Evolutionary conservation across 2,888 invertebrate species (phyloP).

Genomic region (Acrocyrtus sp.): DNA sequence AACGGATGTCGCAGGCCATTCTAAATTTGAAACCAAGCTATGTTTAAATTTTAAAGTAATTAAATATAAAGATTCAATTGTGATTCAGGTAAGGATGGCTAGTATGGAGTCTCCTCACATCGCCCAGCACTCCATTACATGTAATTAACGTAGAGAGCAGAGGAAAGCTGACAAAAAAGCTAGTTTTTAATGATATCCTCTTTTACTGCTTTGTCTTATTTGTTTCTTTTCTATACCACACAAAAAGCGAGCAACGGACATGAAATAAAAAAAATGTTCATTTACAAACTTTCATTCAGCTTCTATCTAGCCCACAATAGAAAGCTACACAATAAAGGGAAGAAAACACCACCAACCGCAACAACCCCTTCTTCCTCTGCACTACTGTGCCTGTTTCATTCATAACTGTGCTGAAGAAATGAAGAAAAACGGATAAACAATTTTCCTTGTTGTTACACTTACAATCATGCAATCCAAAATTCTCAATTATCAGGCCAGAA

Average conservation of each 20-base stretch:
- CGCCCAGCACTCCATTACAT: not conserved
- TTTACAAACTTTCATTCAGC: slow-evolving; percentile 1
- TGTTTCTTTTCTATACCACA: not conserved
- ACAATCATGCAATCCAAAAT: too few species aligned
- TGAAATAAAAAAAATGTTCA: slow-evolving; percentile 1
- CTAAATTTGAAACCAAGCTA: too few species aligned
- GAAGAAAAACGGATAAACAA: not conserved
- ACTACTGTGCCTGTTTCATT: not conserved
- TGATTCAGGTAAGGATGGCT: too few species aligned
- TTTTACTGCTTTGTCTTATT: slow-evolving; percentile 10
- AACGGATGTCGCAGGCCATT: too few species aligned
- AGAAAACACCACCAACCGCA: not conserved
- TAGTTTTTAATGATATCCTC: slow-evolving; percentile 16
- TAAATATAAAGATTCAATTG: too few species aligned
- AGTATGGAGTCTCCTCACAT: not conserved
- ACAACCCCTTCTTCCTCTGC: not conserved
- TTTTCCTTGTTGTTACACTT: too few species aligned
- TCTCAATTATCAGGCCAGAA: too few species aligned
- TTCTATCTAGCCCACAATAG: not conserved
- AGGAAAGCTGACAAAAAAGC: not conserved
- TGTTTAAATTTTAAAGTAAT: too few species aligned
- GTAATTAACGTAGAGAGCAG: not conserved
- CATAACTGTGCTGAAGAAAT: slow-evolving; percentile 3
- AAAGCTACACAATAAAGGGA: not conserved
- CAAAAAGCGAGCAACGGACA: not conserved